Evolutionary conservation across 2,888 invertebrate species (phyloP), one percentile per base, ranked within the genome.

Genomic region (Euclidia mi): DNA sequence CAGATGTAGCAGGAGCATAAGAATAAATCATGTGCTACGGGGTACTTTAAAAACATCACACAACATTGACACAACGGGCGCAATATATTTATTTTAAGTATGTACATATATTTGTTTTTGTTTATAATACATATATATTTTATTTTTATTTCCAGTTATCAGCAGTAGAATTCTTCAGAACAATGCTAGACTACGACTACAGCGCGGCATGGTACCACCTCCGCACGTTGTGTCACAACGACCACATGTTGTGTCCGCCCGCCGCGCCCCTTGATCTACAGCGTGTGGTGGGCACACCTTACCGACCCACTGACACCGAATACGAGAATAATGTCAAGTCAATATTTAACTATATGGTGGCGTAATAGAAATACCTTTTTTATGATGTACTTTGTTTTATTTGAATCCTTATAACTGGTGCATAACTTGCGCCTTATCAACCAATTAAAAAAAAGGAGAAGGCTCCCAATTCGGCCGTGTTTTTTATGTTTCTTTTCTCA

Each of bases 101-200:
- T 25, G 17, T 7, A 42, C 7, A 35, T 12, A 35, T 14, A 4
- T 6, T 25, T 25, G 6, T 25, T 6, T 25, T 25, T 25, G 6
- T 25, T 25, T 3, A 6, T 25, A 25, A 25, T 25, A 6, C 6
- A 2, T 6, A 25, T 25, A 25, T 25, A 25, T 25, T 25, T 29
- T 9, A 1, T 32, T 18, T 41, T 11, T 25, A 17, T 1, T 59
- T 47, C 3, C 84, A 96, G 96, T 79, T 81, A 38, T 85, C 90
- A 17, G 95, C 96, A 2, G 82, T 96, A 11, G 78, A 86, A 31
- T 94, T 96, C 83, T 96, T 95, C 85, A 91, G 91, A 78, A 82
- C 80, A 3, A 83, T 96, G 43, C 77, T 94, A 2, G 76, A 80
- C 2, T 94, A 94, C 78, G 95, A 96, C 76, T 86, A 87, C 76